Conservation (phyloP, 2,888 invertebrate species). For the Cantharis nigra region DNA sequence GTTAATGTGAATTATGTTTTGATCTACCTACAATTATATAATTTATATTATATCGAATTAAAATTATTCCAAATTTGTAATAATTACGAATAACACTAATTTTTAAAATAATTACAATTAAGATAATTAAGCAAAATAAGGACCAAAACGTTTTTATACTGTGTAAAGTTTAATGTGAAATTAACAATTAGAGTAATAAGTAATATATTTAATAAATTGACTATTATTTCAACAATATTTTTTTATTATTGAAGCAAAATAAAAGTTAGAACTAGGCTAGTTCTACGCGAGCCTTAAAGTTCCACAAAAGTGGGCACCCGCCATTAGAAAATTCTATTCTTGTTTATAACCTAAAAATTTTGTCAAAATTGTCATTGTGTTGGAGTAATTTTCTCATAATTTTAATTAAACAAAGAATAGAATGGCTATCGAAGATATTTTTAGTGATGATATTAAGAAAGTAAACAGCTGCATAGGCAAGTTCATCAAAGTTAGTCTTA, state of each 20-base stretch:
- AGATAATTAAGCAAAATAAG: not conserved
- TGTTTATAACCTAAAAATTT: not conserved
- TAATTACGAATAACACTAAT: not conserved
- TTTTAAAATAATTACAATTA: not conserved
- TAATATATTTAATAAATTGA: not conserved
- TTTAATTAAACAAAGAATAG: not conserved
- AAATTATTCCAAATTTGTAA: not conserved
- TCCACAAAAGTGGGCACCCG: not conserved
- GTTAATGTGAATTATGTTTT: not conserved
- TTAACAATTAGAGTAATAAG: not conserved
- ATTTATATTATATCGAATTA: not conserved
- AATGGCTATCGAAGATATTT: not conserved
- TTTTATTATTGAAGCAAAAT: no score
- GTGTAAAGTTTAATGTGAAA: not conserved
- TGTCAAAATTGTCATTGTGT: not conserved
- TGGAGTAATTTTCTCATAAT: not conserved
- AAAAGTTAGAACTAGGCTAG: not conserved
- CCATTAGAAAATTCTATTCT: not conserved
- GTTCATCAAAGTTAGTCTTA: not conserved
- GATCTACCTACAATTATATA: not conserved
- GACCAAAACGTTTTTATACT: constrained; percentile 1
- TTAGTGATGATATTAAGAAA: constrained; percentile 7
- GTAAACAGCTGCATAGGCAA: not conserved
- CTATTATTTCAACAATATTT: not conserved
- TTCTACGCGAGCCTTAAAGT: not conserved